These are phyloP conservation scores for Andrena praecox DNA, from an alignment of 2,888 invertebrate species.

Conservation along the genomic window DNA sequence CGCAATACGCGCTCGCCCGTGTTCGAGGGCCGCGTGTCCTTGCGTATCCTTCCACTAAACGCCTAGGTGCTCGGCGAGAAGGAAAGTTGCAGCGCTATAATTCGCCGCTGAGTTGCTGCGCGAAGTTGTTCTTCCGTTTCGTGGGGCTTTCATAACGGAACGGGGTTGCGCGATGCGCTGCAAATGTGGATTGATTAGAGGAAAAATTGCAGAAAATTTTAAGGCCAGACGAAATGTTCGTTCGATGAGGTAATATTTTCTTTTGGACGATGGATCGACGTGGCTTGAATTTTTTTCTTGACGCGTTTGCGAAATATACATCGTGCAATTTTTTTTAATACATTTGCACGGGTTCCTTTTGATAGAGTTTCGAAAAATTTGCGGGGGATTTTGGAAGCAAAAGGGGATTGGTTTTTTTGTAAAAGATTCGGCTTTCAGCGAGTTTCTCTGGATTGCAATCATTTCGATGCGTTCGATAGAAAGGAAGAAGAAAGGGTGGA, in stretches of 20 bases:
- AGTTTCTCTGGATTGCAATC: constrained; percentile 39
- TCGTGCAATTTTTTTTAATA: no score
- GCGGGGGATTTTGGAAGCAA: not conserved
- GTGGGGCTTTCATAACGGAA: no score
- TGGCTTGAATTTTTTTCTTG: no score
- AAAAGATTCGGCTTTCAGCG: not conserved
- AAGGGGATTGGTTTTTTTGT: not conserved
- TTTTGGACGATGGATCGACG: no score
- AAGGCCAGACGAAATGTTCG: no score
- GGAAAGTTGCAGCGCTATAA: not conserved
- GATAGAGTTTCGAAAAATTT: not conserved
- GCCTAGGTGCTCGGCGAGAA: not conserved
- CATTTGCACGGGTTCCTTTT: no score
- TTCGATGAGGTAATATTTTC: no score
- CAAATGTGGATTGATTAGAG: no score
- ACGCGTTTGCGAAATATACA: no score
- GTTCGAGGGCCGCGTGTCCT: not conserved
- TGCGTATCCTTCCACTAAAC: constrained; percentile 15
- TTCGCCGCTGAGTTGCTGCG: not conserved
- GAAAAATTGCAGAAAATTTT: no score
- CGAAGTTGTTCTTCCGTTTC: no score
- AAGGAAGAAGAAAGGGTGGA: not conserved
- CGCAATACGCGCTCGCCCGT: constrained; percentile 58
- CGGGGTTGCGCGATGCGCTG: no score
- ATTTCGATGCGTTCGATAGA: constrained; percentile 26